Evolutionary conservation across 2,797 vertebrate genomes (phyloP).

Genomic region (Antennarius maculatus): DNA sequence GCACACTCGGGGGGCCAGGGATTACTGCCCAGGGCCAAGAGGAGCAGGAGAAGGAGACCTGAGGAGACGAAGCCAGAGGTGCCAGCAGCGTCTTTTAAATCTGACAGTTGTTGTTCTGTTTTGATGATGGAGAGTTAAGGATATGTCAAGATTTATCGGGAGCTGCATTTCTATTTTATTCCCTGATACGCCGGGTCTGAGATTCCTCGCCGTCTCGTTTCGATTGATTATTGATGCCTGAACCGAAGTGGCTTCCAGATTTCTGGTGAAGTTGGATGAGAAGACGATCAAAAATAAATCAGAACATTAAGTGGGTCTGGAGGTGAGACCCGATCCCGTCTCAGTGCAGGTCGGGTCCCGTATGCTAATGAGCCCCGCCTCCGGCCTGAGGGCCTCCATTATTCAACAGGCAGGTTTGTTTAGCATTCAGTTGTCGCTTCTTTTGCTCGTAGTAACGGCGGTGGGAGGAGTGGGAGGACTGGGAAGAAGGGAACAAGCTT

Average conservation of each 20-base stretch:
- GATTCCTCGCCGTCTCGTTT: background rate
- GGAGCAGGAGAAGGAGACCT: conserved; percentile 67
- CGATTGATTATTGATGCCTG: background rate
- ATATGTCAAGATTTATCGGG: conserved; percentile 24
- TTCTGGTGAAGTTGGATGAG: conserved; percentile 25
- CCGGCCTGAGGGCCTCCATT: conserved; percentile 79
- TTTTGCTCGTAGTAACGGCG: conserved; percentile 65
- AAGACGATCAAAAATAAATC: conserved; percentile 40
- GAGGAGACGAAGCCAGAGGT: conserved; percentile 54
- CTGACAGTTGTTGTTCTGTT: conserved; percentile 44
- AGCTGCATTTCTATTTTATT: conserved; percentile 13
- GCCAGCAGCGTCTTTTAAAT: conserved; percentile 55
- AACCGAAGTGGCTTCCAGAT: conserved; percentile 10
- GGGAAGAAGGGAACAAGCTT: conserved; percentile 57
- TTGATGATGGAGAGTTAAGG: conserved; percentile 36
- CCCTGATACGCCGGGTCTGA: conserved; percentile 13
- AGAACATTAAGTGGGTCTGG: conserved; percentile 13
- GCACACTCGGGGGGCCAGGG: conserved; percentile 72
- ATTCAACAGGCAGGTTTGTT: conserved; percentile 85
- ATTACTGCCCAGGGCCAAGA: conserved; percentile 78
- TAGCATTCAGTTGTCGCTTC: conserved; percentile 82
- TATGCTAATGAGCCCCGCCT: conserved; percentile 81
- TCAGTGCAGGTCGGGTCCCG: conserved; percentile 76
- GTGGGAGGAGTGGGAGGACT: conserved; percentile 56
- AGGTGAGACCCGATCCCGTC: conserved; percentile 62